Evolutionary conservation across 2,113 vertebrate genomes (phyloP).

Genomic region (Rhadina sibilatrix): DNA sequence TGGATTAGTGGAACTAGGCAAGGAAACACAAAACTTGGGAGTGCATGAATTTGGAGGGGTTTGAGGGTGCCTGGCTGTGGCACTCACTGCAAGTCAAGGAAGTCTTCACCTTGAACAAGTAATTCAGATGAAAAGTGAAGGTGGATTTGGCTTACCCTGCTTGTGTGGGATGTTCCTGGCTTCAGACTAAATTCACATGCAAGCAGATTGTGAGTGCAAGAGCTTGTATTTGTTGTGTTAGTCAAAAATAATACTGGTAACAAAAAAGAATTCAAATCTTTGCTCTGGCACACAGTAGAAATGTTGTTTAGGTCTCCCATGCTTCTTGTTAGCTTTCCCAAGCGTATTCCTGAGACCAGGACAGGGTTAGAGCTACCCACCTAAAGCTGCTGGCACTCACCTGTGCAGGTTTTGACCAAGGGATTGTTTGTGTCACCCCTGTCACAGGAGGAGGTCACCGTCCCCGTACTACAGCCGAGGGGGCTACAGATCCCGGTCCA

Average conservation of each 20-base stretch:
- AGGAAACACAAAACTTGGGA: not conserved
- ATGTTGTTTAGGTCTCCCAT: not conserved
- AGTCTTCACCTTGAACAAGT: not conserved
- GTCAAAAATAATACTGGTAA: not conserved
- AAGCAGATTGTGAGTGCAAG: not conserved
- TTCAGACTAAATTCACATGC: not conserved
- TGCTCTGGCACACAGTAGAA: not conserved
- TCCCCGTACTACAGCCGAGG: conserved; percentile 93
- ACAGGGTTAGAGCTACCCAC: not conserved
- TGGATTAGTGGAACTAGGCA: not conserved
- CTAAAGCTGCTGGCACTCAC: not conserved
- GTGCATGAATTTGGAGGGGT: not conserved
- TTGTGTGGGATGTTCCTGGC: not conserved
- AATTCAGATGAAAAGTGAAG: not conserved
- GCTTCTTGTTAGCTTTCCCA: not conserved
- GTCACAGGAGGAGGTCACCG: conserved; percentile 88
- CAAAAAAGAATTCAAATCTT: not conserved
- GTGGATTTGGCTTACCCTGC: not conserved
- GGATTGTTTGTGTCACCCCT: not conserved
- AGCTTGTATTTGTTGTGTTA: not conserved
- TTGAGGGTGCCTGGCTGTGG: not conserved
- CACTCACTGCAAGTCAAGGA: not conserved
- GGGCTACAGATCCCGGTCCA: conserved; percentile 90
- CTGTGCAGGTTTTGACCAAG: not conserved
- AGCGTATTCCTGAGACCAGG: not conserved